phyloP scores from a whole-genome alignment of 1,140 invertebrate genomes.

The Vollenhovia emeryi region DNA sequence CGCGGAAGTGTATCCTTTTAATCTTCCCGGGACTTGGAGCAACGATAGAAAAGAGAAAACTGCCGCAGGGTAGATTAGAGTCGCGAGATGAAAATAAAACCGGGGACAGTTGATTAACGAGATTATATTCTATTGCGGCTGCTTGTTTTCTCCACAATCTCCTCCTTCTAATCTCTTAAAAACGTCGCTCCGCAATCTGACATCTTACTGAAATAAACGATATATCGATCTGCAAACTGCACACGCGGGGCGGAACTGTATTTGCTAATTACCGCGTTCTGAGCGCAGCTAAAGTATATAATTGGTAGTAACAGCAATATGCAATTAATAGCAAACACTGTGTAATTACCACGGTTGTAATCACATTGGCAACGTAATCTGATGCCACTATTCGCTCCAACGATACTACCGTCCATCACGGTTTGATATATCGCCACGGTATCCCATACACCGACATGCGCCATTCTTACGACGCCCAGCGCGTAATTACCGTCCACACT shows the following conservation, averaged over 20 bases:
- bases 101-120: background rate
- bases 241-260: background rate
- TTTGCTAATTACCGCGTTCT: constrained; percentile 43
- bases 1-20: constrained; percentile 10
- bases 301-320: constrained; percentile 46
- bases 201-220: constrained; percentile 14
- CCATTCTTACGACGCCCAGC: constrained; percentile 14
- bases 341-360: constrained; percentile 51
- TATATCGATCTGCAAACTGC: constrained; percentile 1
- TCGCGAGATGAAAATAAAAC: constrained; percentile 18
- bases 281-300: constrained; percentile 45
- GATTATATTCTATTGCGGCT: background rate
- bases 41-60: constrained; percentile 17
- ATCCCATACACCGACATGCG: background rate
- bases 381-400: constrained; percentile 45
- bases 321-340: constrained; percentile 47
- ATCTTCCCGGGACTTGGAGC: background rate
- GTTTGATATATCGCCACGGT: constrained; percentile 41
- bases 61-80: background rate
- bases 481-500: constrained; percentile 50
- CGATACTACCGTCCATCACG: constrained; percentile 25
- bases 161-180: background rate
- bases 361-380: constrained; percentile 55
- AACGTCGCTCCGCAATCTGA: background rate
- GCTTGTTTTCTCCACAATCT: background rate